Evolutionary conservation across 1,140 invertebrate species (phyloP).

Genomic region (Musca domestica): DNA sequence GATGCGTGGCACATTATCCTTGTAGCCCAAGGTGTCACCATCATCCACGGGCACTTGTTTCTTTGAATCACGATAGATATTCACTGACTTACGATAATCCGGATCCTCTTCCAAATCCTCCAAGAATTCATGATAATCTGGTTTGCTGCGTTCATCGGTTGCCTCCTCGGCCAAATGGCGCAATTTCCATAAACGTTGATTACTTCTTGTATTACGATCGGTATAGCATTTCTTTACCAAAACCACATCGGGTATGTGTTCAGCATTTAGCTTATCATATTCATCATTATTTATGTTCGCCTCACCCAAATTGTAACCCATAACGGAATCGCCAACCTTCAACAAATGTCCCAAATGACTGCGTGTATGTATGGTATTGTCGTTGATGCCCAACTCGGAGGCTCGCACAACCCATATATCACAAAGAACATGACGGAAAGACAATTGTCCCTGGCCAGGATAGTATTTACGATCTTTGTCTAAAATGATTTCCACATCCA

Average conservation of each 20-base stretch:
- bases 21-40: constrained; percentile 62
- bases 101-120: constrained; percentile 97
- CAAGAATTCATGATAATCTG: constrained; percentile 91
- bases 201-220: constrained; percentile 67
- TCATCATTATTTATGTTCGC: constrained; percentile 87
- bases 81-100: constrained; percentile 83
- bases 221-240: constrained; percentile 91
- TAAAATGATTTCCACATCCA: constrained; percentile 86
- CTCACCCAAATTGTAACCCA: constrained; percentile 89
- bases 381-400: constrained; percentile 81
- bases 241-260: constrained; percentile 82
- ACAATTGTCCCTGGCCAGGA: constrained; percentile 83
- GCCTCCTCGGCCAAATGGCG: constrained; percentile 77
- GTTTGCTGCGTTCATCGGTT: constrained; percentile 64
- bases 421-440: constrained; percentile 83
- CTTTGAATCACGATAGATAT: constrained; percentile 82
- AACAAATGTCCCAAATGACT: constrained; percentile 95
- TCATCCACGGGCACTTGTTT: constrained; percentile 66
- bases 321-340: constrained; percentile 86
- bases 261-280: constrained; percentile 78
- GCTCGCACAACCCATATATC: constrained; percentile 93
- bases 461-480: constrained; percentile 76
- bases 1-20: constrained; percentile 72
- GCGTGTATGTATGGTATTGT: constrained; percentile 79
- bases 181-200: constrained; percentile 88